phyloP scores from a whole-genome alignment of 1,140 invertebrate genomes.

The Drosophila elegans region DNA sequence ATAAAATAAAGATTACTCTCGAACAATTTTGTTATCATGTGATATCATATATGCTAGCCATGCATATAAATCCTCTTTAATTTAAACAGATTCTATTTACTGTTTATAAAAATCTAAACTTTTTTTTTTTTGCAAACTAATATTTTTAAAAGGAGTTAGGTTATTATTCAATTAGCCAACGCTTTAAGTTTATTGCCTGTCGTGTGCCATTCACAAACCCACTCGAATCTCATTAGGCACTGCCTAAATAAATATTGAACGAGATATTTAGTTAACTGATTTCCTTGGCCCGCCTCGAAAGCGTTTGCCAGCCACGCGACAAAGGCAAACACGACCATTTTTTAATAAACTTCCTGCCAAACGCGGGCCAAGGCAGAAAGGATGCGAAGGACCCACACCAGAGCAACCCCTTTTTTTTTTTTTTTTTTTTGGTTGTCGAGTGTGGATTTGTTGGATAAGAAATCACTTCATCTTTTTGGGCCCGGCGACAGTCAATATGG shows the following conservation, averaged over 20 bases:
- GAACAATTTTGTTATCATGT: no score
- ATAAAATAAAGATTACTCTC: no score
- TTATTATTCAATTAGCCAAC: slow-evolving; percentile 43
- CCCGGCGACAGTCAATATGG: slow-evolving; percentile 64
- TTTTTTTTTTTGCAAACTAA: neutral
- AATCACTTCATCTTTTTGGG: slow-evolving; percentile 77
- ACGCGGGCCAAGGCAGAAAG: slow-evolving; percentile 22
- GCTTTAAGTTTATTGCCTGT: neutral
- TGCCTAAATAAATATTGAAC: slow-evolving; percentile 75
- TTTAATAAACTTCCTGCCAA: slow-evolving; percentile 80
- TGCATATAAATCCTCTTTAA: no score
- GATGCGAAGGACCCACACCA: slow-evolving; percentile 30
- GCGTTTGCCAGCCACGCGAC: slow-evolving; percentile 70
- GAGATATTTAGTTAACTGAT: slow-evolving; percentile 81
- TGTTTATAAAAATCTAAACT: no score
- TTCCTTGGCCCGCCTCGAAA: slow-evolving; percentile 51
- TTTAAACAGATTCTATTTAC: no score
- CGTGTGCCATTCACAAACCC: slow-evolving; percentile 14
- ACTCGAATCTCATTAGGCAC: slow-evolving; percentile 77
- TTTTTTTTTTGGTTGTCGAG: slow-evolving; percentile 30
- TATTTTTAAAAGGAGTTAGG: neutral
- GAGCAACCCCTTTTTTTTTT: slow-evolving; percentile 47
- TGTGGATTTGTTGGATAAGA: slow-evolving; percentile 80
- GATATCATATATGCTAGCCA: no score
- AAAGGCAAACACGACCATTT: slow-evolving; percentile 77